A percentile compares a stretch with the other conserved stretches of the same genome.
These are phyloP conservation scores for Amphilophus citrinellus DNA, from an alignment of 2,113 vertebrate genomes.

Conservation along the genomic window DNA sequence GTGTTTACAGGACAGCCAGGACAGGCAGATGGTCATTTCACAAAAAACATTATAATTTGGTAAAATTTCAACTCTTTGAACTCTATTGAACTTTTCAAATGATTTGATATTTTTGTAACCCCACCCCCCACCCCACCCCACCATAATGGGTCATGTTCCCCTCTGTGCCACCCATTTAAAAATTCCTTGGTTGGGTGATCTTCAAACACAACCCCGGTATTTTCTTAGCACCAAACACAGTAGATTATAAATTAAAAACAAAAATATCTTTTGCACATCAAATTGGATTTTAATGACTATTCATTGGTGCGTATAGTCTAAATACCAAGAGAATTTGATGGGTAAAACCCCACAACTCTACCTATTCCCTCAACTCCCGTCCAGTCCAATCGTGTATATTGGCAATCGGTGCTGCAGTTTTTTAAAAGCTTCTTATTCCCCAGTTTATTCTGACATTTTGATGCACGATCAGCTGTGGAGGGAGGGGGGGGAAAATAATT, in stretches of 20 bases:
- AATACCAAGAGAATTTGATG: background rate
- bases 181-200: background rate
- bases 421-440: slow-evolving; percentile 43
- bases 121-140: too few relatives aligned
- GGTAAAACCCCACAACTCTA: slow-evolving; percentile 13
- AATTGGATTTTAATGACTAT: background rate
- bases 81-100: too few relatives aligned
- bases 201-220: background rate
- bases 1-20: too few relatives aligned
- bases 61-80: too few relatives aligned
- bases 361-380: background rate
- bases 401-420: slow-evolving; percentile 13
- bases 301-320: background rate
- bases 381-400: background rate
- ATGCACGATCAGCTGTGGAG: slow-evolving; percentile 89
- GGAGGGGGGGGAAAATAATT: slow-evolving; percentile 26
- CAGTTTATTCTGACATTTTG: slow-evolving; percentile 88
- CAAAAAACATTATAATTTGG: too few relatives aligned
- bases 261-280: background rate
- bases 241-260: background rate
- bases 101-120: too few relatives aligned
- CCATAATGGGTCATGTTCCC: background rate
- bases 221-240: background rate
- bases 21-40: too few relatives aligned
- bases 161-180: background rate